These are phyloP conservation scores for Myotis davidii DNA, from an alignment of 2,113 vertebrate genomes.

Conservation along the genomic window DNA sequence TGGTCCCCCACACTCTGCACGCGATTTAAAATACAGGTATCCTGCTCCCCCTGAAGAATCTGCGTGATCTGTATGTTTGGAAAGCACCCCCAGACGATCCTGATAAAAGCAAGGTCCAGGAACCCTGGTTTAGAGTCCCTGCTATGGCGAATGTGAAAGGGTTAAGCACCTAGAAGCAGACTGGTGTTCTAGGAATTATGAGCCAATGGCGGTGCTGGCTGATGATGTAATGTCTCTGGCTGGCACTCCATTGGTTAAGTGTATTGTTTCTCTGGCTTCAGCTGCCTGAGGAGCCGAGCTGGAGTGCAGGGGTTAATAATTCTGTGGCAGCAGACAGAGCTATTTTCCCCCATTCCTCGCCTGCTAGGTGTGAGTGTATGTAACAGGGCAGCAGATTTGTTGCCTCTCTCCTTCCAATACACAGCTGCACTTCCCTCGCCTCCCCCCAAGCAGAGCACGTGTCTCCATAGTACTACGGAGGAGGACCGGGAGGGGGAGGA, in stretches of 20 bases:
- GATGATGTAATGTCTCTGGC: slow-evolving; percentile 79
- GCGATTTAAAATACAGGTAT: background rate
- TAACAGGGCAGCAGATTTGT: slow-evolving; percentile 38
- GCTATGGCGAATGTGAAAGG: background rate
- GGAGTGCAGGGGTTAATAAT: slow-evolving; percentile 72
- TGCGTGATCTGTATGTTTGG: background rate
- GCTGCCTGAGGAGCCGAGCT: slow-evolving; percentile 34
- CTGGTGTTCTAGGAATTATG: slow-evolving; percentile 76
- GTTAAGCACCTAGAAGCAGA: slow-evolving; percentile 72
- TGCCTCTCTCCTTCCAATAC: slow-evolving; percentile 48
- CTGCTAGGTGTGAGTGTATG: slow-evolving; percentile 56
- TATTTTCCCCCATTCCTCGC: background rate
- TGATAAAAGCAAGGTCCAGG: background rate
- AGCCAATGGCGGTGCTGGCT: slow-evolving; percentile 69
- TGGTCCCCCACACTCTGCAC: background rate
- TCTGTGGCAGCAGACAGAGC: slow-evolving; percentile 12
- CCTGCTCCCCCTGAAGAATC: background rate
- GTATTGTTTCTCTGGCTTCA: slow-evolving; percentile 74
- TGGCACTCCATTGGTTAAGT: slow-evolving; percentile 77
- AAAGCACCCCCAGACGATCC: background rate
- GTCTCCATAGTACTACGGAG: slow-evolving; percentile 75
- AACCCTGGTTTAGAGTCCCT: background rate
- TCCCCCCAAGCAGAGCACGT: slow-evolving; percentile 69
- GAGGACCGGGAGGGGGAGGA: background rate
- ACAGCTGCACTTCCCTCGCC: slow-evolving; percentile 34